phyloP scores from a whole-genome alignment of 1,140 invertebrate genomes.

The Drosophila truncata region DNA sequence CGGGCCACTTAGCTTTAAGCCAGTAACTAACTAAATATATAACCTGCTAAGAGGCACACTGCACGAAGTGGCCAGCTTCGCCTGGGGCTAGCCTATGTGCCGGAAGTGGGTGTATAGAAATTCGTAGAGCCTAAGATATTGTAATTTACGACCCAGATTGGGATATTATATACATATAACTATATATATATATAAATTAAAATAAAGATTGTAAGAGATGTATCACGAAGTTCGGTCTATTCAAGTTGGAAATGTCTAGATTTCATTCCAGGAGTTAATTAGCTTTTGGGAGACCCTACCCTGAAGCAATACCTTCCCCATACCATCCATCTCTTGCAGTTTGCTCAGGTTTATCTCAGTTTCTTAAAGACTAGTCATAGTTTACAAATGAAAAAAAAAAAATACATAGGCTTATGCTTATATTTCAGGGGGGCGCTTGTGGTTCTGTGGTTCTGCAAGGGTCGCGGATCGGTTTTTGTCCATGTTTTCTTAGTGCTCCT shows the following conservation, averaged over 20 bases:
- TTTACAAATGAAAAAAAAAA: constrained; percentile 24
- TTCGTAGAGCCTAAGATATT: constrained; percentile 15
- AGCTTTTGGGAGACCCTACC: not conserved
- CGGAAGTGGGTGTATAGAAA: constrained; percentile 14
- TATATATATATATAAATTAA: constrained; percentile 48
- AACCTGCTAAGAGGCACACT: not conserved
- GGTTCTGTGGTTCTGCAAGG: constrained; percentile 4
- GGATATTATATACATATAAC: constrained; percentile 42
- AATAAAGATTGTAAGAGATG: constrained; percentile 37
- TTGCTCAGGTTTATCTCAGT: constrained; percentile 35
- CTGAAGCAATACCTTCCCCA: not conserved
- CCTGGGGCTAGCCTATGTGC: not conserved
- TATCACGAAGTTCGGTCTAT: not conserved
- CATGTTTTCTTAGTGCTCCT: constrained; percentile 20
- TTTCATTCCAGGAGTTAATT: not conserved
- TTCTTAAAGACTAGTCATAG: constrained; percentile 24
- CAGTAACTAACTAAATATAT: not conserved
- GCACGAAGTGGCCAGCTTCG: not conserved
- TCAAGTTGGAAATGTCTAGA: not conserved
- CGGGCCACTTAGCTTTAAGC: constrained; percentile 15
- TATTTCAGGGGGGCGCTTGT: constrained; percentile 48
- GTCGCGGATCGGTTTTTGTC: not conserved
- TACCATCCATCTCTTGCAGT: constrained; percentile 7
- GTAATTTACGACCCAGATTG: constrained; percentile 41
- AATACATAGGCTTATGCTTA: not conserved